Conservation (phyloP, 2,113 vertebrate species). For the Gila orcuttii region DNA sequence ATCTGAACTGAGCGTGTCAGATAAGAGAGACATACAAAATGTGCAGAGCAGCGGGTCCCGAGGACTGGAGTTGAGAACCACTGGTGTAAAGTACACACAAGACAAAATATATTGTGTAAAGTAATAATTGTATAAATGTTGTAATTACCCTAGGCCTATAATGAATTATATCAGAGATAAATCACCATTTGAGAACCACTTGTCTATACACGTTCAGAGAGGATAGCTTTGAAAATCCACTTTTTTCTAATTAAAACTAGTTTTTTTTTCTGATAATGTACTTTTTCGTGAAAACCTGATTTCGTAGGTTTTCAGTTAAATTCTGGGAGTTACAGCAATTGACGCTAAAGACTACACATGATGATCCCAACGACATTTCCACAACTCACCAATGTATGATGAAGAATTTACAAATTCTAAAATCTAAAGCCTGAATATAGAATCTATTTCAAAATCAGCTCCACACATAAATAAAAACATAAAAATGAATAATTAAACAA, state of each 20-base stretch:
- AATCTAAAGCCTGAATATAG: not conserved
- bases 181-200: not conserved
- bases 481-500: not conserved
- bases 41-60: no score
- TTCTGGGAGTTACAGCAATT: not conserved
- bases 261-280: no score
- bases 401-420: not conserved
- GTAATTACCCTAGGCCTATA: not conserved
- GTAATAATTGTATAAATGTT: not conserved
- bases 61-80: no score
- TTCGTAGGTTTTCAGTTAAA: not conserved
- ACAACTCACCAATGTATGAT: not conserved
- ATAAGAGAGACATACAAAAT: no score
- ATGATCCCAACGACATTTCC: not conserved
- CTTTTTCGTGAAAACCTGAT: not conserved
- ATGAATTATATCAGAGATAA: not conserved
- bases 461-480: not conserved
- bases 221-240: not conserved
- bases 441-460: not conserved
- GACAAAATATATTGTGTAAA: not conserved
- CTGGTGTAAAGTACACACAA: not conserved
- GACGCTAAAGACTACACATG: not conserved
- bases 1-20: no score
- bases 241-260: not conserved
- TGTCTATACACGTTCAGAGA: not conserved